A percentile compares a stretch with the other conserved stretches of the same genome.
phyloP scores from a whole-genome alignment of 2,113 vertebrate species.

The Equus przewalskii region DNA sequence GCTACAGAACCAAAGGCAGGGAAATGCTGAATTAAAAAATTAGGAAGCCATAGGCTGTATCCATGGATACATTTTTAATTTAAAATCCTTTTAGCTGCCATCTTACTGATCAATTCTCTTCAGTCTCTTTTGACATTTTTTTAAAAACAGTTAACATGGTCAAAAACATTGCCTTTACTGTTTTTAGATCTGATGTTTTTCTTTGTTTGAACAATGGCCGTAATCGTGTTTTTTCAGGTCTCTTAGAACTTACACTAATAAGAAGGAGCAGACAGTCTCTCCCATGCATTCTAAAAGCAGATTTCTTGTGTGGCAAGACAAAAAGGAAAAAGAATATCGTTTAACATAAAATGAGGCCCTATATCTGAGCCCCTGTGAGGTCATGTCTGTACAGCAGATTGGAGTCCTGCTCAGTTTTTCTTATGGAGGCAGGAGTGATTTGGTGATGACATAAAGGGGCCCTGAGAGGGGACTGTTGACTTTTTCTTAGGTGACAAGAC shows the following conservation, averaged over 20 bases:
- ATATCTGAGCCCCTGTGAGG: slow-evolving; percentile 71
- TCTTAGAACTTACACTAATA: slow-evolving; percentile 60
- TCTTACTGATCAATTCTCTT: not conserved
- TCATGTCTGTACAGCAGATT: slow-evolving; percentile 74
- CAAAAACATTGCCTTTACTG: not conserved
- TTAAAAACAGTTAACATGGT: not conserved
- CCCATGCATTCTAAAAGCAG: slow-evolving; percentile 43
- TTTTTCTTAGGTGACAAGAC: slow-evolving; percentile 60
- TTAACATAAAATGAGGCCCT: slow-evolving; percentile 18
- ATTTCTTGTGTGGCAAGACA: slow-evolving; percentile 71
- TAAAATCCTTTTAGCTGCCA: not conserved
- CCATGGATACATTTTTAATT: not conserved
- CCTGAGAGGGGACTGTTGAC: slow-evolving; percentile 28
- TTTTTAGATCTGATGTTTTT: slow-evolving; percentile 44
- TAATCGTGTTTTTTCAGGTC: slow-evolving; percentile 82
- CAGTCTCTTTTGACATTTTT: not conserved
- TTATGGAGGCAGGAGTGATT: slow-evolving; percentile 25
- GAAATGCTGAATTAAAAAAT: not conserved
- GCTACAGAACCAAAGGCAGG: not conserved
- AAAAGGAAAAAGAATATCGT: slow-evolving; percentile 44
- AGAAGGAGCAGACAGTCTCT: slow-evolving; percentile 65
- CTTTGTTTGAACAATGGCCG: slow-evolving; percentile 66
- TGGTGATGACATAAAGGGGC: slow-evolving; percentile 69
- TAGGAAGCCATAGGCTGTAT: not conserved
- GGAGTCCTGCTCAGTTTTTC: slow-evolving; percentile 52